Percentiles rank a stretch among this genome's conserved stretches.
Conservation (phyloP, 37 sponge, comb jelly and placozoan species). For the Geodia barretti region DNA sequence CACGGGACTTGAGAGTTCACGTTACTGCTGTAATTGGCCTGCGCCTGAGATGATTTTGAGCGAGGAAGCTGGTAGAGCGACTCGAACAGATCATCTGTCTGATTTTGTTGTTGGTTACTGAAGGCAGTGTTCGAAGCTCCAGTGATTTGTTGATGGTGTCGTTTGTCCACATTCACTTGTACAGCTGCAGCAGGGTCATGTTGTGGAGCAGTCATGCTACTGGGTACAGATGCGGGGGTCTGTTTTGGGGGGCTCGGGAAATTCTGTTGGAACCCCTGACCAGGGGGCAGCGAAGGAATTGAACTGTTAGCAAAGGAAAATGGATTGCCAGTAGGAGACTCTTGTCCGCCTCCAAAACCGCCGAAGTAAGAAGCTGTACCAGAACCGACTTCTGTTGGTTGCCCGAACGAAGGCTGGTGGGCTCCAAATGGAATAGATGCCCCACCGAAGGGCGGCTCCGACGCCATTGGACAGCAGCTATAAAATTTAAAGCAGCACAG, state of each 20-base stretch:
- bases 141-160: no score
- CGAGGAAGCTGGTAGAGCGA: neutral
- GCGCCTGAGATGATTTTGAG: neutral
- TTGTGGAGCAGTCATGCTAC: neutral
- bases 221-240: neutral
- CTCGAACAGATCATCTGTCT: no score
- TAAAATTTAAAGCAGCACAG: no score
- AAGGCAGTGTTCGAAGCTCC: no score
- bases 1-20: neutral
- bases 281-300: neutral
- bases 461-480: no score
- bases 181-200: no score
- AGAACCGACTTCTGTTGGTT: neutral
- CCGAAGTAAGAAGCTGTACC: slow-evolving; percentile 10
- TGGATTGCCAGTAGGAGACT: slow-evolving; percentile 1
- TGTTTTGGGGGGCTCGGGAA: neutral
- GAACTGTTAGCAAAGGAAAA: slow-evolving; percentile 21
- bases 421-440: slow-evolving; percentile 8
- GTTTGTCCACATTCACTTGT: neutral
- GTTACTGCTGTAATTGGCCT: neutral
- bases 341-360: neutral
- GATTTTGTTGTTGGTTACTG: no score
- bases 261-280: neutral
- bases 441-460: neutral
- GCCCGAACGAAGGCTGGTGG: neutral